Evolutionary conservation across 2,113 vertebrate species (phyloP), one percentile per base, ranked within the genome.

Genomic region (Psophia crepitans): DNA sequence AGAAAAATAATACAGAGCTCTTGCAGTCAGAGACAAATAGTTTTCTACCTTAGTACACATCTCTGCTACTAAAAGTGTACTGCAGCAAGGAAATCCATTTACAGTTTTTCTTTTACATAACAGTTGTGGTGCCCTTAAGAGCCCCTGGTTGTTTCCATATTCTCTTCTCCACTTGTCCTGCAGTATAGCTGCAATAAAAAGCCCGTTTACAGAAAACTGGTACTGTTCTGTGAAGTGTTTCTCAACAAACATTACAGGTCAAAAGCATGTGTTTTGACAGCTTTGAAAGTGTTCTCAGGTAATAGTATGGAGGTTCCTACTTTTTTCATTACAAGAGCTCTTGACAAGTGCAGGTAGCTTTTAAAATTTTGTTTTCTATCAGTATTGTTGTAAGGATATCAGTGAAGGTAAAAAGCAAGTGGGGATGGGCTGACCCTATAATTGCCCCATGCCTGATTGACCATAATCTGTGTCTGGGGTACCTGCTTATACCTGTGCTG

Each of bases 51-150:
- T 89, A 70, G 73, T 96, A 87, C 75, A 89, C 54, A 60, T 84
- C 76, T 90, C 69, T 84, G 61, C 82, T 83, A 56, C 79, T 91
- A 37, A 84, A 95, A 89, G 63, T 82, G 73, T 80, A 35, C 84
- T 92, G 83, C 82, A 92, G 73, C 49, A 84, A 78, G 73, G 86
- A 96, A 96, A 97, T 93, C 86, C 81, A 93, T 88, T 95, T 97
- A 78, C 92, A 95, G 78, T 74, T 91, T 91, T 96, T 91, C 56
- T 81, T 94, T 93, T 92, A 92, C 91, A 27, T 89, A 93, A 92
- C 66, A 63, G 75, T 89, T 89, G 33, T 35, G 41, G 23, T 93
- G 87, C 87, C 90, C 94, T 97, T 56, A 94, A 89, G 84, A 97
- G 84, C 56, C 66, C 90, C 43, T 3, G 3, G 24, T 83, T 76